A percentile compares a stretch with the other conserved stretches of the same genome.
phyloP scores from a whole-genome alignment of 92 coral and sea anemone genomes.

The Phymanthus crucifer region DNA sequence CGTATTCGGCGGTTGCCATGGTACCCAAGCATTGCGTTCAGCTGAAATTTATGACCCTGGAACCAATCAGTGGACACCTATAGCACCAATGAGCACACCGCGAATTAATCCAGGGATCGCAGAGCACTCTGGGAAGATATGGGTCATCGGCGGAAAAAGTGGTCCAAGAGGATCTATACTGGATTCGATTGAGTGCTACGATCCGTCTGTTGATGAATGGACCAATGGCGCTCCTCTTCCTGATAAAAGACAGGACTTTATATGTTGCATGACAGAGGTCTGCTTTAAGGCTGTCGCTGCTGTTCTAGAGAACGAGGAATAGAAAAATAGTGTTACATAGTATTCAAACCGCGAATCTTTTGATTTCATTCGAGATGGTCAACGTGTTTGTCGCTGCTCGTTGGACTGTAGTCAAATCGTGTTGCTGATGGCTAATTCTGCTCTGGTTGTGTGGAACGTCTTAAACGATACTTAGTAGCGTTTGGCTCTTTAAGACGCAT shows the following conservation, averaged over 20 bases:
- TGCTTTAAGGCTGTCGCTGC: conserved; percentile 58
- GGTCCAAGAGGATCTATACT: conserved; percentile 51
- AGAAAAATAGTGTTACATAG: too few relatives aligned
- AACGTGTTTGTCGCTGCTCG: too few relatives aligned
- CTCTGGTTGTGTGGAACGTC: too few relatives aligned
- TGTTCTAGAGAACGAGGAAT: conserved; percentile 22
- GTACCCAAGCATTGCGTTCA: conserved; percentile 52
- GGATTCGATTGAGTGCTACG: conserved; percentile 66
- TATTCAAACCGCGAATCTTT: too few relatives aligned
- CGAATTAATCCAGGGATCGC: conserved; percentile 74
- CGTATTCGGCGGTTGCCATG: conserved; percentile 88
- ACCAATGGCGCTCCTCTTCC: conserved; percentile 62
- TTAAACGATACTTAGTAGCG: too few relatives aligned
- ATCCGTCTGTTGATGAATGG: conserved; percentile 64
- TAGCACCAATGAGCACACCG: conserved; percentile 67
- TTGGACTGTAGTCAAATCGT: too few relatives aligned
- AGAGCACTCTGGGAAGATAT: conserved; percentile 70
- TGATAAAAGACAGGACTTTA: conserved; percentile 51
- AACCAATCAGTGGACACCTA: conserved; percentile 61
- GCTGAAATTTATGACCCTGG: conserved; percentile 78
- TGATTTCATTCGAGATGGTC: too few relatives aligned
- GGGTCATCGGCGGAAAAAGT: conserved; percentile 78
- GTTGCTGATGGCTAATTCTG: too few relatives aligned
- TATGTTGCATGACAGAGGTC: conserved; percentile 49
- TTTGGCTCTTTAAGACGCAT: too few relatives aligned